A percentile compares a stretch with the other conserved stretches of the same genome.
Conservation (phyloP, 2,797 vertebrate species). For the Macroramphosus scolopax region DNA sequence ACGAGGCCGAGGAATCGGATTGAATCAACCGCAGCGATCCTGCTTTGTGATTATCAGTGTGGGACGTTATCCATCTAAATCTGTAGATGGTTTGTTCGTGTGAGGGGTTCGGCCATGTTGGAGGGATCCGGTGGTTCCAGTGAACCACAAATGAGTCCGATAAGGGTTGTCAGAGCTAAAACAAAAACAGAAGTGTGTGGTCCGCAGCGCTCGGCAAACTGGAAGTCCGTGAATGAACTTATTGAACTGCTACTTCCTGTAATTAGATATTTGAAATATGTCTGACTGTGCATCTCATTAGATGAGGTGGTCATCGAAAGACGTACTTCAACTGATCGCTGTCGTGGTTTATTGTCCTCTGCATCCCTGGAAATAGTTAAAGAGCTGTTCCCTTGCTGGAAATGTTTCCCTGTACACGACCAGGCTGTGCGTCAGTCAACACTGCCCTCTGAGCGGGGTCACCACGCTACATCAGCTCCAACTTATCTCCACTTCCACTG, state of each 20-base stretch:
- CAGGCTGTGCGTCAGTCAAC: conserved; percentile 55
- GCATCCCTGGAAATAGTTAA: conserved; percentile 30
- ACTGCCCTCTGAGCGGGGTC: conserved; percentile 53
- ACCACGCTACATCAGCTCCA: conserved; percentile 59
- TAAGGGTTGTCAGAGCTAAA: conserved; percentile 35
- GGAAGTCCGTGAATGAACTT: neutral
- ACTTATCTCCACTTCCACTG: conserved; percentile 52
- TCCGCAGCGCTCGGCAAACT: conserved; percentile 6
- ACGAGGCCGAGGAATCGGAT: conserved; percentile 32
- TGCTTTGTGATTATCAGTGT: conserved; percentile 45
- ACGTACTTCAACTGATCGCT: too few relatives aligned
- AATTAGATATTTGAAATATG: too few relatives aligned
- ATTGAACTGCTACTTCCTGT: neutral
- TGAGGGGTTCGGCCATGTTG: conserved; percentile 24
- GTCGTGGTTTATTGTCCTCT: neutral
- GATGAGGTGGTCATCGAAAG: too few relatives aligned
- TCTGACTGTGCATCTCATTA: too few relatives aligned
- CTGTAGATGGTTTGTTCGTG: conserved; percentile 25
- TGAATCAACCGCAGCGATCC: conserved; percentile 37
- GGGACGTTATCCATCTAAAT: conserved; percentile 59
- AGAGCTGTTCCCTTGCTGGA: conserved; percentile 16
- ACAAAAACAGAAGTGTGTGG: conserved; percentile 48
- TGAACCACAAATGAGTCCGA: conserved; percentile 38
- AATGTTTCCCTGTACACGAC: conserved; percentile 40
- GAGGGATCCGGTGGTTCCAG: conserved; percentile 29